Evolutionary conservation across 2,113 vertebrate genomes (phyloP).

Genomic region (Forbesichthys papilliferus): DNA sequence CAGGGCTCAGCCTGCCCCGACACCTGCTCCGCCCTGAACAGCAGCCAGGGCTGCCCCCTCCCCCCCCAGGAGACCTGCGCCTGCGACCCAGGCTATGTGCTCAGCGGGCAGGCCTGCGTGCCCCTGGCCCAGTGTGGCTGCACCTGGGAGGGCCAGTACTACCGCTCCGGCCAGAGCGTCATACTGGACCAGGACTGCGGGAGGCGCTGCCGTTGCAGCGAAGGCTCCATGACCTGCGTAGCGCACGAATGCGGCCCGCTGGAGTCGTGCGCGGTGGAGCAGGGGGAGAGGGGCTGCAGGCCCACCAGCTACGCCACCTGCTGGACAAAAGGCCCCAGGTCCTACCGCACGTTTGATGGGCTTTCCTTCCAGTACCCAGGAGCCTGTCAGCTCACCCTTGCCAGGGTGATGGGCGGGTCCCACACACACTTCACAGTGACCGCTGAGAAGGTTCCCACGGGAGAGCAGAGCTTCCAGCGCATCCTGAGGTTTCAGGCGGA

Average conservation of each 20-base stretch:
- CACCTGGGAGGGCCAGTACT: slow-evolving; percentile 59
- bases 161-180: slow-evolving; percentile 51
- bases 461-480: slow-evolving; percentile 28
- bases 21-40: slow-evolving; percentile 58
- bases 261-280: slow-evolving; percentile 36
- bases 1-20: slow-evolving; percentile 59
- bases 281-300: slow-evolving; percentile 54
- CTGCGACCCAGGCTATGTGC: slow-evolving; percentile 63
- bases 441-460: slow-evolving; percentile 52
- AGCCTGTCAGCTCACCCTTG: slow-evolving; percentile 53
- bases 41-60: slow-evolving; percentile 50
- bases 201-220: slow-evolving; percentile 54
- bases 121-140: slow-evolving; percentile 64
- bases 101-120: slow-evolving; percentile 59
- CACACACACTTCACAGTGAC: slow-evolving; percentile 45
- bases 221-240: slow-evolving; percentile 49
- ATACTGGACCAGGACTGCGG: slow-evolving; percentile 53
- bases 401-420: slow-evolving; percentile 42
- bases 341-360: slow-evolving; percentile 67
- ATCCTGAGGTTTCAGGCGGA: slow-evolving; percentile 48
- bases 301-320: slow-evolving; percentile 46
- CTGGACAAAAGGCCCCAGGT: slow-evolving; percentile 48
- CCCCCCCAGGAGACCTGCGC: slow-evolving; percentile 61
- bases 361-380: slow-evolving; percentile 61
- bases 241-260: slow-evolving; percentile 38